These are phyloP conservation scores for Alligator sinensis DNA, from an alignment of 2,113 vertebrate genomes.

Conservation along the genomic window DNA sequence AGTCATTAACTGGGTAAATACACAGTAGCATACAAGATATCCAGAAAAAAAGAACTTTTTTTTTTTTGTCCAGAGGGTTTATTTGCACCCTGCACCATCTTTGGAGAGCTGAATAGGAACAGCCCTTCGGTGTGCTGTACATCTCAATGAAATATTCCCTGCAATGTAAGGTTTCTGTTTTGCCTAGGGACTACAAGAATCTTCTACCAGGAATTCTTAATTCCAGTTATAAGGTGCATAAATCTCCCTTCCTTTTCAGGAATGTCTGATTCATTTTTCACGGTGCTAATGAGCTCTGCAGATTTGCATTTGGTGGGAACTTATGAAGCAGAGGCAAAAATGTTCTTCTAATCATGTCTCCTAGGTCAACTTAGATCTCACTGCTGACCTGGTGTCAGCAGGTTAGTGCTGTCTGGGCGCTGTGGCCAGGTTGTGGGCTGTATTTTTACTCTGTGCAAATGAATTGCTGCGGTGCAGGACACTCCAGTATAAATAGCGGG, in stretches of 20 bases:
- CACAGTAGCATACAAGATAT: neutral
- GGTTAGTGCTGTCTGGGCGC: neutral
- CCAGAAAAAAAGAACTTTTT: no score
- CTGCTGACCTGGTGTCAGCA: neutral
- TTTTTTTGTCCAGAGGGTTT: conserved; percentile 10
- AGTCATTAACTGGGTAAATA: neutral
- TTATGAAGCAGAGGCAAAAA: neutral
- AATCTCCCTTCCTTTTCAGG: neutral
- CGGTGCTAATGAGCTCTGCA: neutral
- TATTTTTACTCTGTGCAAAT: neutral
- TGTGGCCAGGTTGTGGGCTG: conserved; percentile 11
- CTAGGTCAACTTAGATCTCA: neutral
- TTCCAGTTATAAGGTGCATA: conserved; percentile 19
- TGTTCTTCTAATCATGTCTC: neutral
- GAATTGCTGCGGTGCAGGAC: neutral
- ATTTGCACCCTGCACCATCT: neutral
- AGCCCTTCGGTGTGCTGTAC: conserved; percentile 10
- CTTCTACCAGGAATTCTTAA: neutral
- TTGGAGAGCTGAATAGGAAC: neutral
- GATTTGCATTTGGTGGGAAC: conserved; percentile 21
- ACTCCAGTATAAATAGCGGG: conserved; percentile 30
- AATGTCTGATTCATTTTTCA: neutral
- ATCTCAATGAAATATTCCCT: conserved; percentile 49
- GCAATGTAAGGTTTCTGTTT: conserved; percentile 27
- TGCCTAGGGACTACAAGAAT: conserved; percentile 38